Evolutionary conservation across 2,113 vertebrate species (phyloP), one percentile per base, ranked within the genome.

Genomic region (Diphyllodes magnificus): DNA sequence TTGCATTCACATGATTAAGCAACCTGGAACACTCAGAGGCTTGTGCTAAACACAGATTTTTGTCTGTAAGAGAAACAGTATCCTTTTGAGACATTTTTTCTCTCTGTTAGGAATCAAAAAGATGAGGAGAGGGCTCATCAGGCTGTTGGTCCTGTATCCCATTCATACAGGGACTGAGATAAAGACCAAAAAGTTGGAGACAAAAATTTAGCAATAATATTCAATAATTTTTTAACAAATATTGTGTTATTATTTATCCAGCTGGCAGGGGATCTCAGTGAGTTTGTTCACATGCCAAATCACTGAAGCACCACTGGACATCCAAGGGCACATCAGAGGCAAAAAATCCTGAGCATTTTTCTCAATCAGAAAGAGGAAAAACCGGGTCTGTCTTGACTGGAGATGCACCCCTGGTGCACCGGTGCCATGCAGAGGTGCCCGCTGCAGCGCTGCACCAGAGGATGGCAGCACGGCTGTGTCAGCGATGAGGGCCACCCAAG

Each of bases 361-460:
- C 42, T 50, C 42, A 11, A 4, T 3, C 9, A 18, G 10, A 72
- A 45, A 27, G 4, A 23, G 4, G 0, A 0, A 19, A 49, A 72
- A 0, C 0, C 8, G 2, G 0, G 4, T 53, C 4, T 35, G n/a
- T 3, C 39, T 25, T 13, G 19, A 5, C n/a, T 42, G 19, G 24
- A 39, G 16, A 3, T 15, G 23, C 21, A 3, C 21, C 56, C 56
- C 13, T 13, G 16, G 19, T 23, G 1, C 23, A 6, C 6, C 19
- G 5, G 31, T 13, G 35, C 4, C 18, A 13, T 0, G 31, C 66
- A 54, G 56, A 53, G n/a, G 5, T 14, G 39, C 35, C 42, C 11
- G 2, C 7, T 15, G 72, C 18, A 54, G 40, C 1, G 5, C 44
- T 19, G 33, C 33, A 13, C 33, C 35, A 9, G 60, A 15, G n/a